Evolutionary conservation across 30 jellyfish, hydroid and myxozoan genomes (phyloP), one percentile per base, ranked within the genome.

Genomic region (Hydractinia symbiolongicarpus): DNA sequence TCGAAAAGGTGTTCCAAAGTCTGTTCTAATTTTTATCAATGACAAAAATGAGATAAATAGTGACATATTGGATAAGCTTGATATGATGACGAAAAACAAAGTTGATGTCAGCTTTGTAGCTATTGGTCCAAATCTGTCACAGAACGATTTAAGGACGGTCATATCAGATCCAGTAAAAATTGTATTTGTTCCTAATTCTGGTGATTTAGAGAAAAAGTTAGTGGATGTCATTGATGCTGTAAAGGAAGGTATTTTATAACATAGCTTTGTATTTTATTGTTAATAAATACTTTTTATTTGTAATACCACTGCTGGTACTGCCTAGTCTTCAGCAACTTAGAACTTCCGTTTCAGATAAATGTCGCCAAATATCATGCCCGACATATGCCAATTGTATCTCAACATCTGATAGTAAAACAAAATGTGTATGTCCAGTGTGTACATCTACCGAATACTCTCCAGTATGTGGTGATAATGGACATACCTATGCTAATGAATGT

Each of bases 401-500:
- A 64, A 64, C 74, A 13, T 51, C 74, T 6, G 40, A 44, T 6
- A 64, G 40, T 51, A 44, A 64, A 7, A 51, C 52, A 64, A 88
- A 82, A 15, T 64, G 74, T 64, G 16, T 64, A 13, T 64, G 74
- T 64, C 74, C 74, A 13, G 40, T 51, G 40, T 64, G 74, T 64
- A 64, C 19, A n/a, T 64, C 16, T 64, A 13, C 40, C 40, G 74
- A 51, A 13, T 89, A 89, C 76, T 75, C 82, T 62, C 96, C 95
- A 4, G 72, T 90, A 15, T 90, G 97, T 61, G 90, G 80, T 66
- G 71, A 68, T 15, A 79, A 81, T 53, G 97, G 97, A 16, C 55
- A 64, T 52, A 76, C 95, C 21, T 90, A 84, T 81, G 95, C 92
- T n/a, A 90, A 77, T 73, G 93, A 79, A 72, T 90, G 97, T 20